phyloP scores from a whole-genome alignment of 2,113 vertebrate species.

The Athene cunicularia region DNA sequence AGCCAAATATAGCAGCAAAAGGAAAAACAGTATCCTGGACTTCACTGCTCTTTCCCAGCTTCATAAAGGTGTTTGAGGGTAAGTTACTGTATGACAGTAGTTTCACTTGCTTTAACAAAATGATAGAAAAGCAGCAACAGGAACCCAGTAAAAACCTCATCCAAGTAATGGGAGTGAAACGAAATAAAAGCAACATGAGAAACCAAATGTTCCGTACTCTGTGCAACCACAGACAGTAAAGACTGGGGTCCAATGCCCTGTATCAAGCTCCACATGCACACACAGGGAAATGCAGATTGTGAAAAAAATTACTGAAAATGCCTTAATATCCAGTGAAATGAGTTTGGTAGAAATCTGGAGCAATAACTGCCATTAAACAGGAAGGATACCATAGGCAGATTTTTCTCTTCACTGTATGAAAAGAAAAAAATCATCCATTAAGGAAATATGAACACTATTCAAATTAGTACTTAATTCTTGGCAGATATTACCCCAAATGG shows the following conservation, averaged over 20 bases:
- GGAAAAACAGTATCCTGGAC: not conserved
- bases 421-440: not conserved
- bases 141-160: not conserved
- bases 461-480: not conserved
- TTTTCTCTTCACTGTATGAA: not conserved
- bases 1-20: not conserved
- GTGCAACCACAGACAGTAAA: not conserved
- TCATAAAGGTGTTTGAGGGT: not conserved
- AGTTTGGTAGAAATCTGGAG: not conserved
- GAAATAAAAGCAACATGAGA: not conserved
- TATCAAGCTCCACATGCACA: not conserved
- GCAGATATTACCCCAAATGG: not conserved
- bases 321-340: not conserved
- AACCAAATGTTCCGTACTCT: not conserved
- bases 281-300: fast-evolving
- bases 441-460: not conserved
- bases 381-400: not conserved
- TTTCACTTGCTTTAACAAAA: not conserved
- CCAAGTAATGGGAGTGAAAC: not conserved
- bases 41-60: not conserved
- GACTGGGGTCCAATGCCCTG: not conserved
- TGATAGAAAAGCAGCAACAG: not conserved
- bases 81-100: not conserved
- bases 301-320: not conserved
- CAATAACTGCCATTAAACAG: not conserved